Evolutionary conservation across 2,888 invertebrate genomes (phyloP), one percentile per base, ranked within the genome.

Genomic region (Hirtodrosophila trivittata): DNA sequence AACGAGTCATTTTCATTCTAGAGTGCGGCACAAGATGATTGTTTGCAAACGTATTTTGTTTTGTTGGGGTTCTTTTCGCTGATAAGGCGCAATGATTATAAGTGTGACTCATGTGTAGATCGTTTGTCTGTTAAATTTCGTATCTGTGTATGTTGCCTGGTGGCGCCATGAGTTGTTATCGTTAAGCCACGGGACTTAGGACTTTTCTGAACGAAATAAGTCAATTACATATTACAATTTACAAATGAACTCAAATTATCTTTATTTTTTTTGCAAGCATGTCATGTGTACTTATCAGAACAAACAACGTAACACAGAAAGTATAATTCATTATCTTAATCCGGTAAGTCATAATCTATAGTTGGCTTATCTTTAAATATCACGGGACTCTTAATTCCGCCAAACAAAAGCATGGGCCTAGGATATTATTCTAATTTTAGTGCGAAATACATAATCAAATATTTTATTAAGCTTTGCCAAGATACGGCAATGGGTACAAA

Each of bases 81-180:
- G 74, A 73, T 70, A 67, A 73, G 16, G 50, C 21, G 6, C 12
- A 32, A 18, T 42, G 28, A n/a, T 16, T 12, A 18, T 4, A 12
- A 16, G 4, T 1, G 37, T 69, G 69, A 69, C 12, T 73, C 69
- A 73, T 33, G 2, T 21, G 30, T 26, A 28, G 49, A 72, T 66
- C 45, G 51, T 3, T 21, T 21, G 18, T 21, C 18, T 21, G 18
- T 21, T 21, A n/a, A n/a, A n/a, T n/a, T n/a, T n/a, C n/a, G n/a
- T n/a, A n/a, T 47, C 21, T 35, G 42, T 10, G 45, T 35, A 41
- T 45, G 14, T 21, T 45, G 1, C 7, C 14, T 7, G 8, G 1
- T 9, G 6, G 13, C 10, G 13, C 10, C 5, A 41, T 43, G n/a
- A n/a, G n/a, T n/a, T n/a, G n/a, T n/a, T n/a, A n/a, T n/a, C n/a